Evolutionary conservation across 2,113 vertebrate species (phyloP).

Genomic region (Diadophis punctatus): DNA sequence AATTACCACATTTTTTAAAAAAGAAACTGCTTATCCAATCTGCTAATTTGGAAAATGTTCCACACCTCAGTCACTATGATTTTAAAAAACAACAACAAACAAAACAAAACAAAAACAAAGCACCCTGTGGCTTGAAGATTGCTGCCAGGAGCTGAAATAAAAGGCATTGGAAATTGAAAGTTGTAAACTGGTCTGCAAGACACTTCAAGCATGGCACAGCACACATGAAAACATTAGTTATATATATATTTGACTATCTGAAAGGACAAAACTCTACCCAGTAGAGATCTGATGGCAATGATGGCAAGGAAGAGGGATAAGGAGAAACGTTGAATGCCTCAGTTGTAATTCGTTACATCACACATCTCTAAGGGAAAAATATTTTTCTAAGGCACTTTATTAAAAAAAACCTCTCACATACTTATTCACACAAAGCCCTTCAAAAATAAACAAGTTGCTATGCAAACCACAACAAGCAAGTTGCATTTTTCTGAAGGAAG

Average conservation of each 20-base stretch:
- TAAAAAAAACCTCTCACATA: constrained; percentile 59
- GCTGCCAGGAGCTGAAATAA: constrained; percentile 16
- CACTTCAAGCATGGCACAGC: constrained; percentile 8
- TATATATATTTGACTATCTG: constrained; percentile 47
- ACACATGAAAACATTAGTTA: constrained; percentile 20
- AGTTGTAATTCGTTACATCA: constrained; percentile 56
- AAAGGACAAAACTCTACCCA: constrained; percentile 39
- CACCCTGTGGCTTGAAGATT: background rate
- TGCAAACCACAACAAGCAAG: background rate
- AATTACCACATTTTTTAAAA: background rate
- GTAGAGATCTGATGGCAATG: constrained; percentile 36
- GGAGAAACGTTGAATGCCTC: constrained; percentile 57
- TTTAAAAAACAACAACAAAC: background rate
- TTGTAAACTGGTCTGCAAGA: constrained; percentile 30
- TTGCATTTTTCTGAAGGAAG: constrained; percentile 37
- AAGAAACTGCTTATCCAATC: background rate
- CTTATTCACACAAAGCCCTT: constrained; percentile 15
- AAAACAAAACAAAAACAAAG: too few relatives aligned
- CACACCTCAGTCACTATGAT: background rate
- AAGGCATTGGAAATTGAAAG: constrained; percentile 24
- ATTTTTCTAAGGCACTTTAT: constrained; percentile 91
- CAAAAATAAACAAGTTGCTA: constrained; percentile 5
- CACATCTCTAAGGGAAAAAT: constrained; percentile 65
- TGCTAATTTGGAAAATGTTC: background rate
- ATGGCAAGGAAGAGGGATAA: constrained; percentile 17